Conservation (phyloP, 2,888 invertebrate species). For the Rhingia campestris region DNA sequence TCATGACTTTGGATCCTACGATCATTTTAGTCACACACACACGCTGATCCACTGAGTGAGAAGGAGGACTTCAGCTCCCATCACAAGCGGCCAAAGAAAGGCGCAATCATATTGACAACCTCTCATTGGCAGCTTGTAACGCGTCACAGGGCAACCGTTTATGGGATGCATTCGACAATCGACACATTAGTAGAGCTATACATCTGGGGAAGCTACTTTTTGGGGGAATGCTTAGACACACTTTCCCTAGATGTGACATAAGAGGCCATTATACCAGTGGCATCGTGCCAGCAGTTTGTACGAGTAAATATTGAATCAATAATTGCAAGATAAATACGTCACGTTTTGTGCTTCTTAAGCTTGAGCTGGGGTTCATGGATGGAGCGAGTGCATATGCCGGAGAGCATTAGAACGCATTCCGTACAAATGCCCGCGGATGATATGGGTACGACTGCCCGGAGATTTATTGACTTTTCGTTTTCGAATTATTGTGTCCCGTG, state of each 20-base stretch:
- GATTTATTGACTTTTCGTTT: slow-evolving; percentile 45
- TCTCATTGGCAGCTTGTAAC: slow-evolving; percentile 8
- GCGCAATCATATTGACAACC: slow-evolving; percentile 21
- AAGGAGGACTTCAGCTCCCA: background rate
- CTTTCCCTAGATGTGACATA: slow-evolving; percentile 27
- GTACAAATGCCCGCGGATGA: slow-evolving; percentile 7
- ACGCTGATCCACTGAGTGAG: background rate
- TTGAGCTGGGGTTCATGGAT: background rate
- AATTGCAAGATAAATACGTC: slow-evolving; percentile 75
- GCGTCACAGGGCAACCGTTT: slow-evolving; percentile 19
- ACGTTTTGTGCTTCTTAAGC: slow-evolving; percentile 65
- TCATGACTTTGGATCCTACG: slow-evolving; percentile 49
- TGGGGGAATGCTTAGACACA: background rate
- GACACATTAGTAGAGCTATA: slow-evolving; percentile 10
- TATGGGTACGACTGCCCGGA: background rate
- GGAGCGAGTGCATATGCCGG: background rate
- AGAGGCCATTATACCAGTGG: background rate
- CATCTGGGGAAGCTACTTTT: background rate
- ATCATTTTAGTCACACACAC: slow-evolving; percentile 44
- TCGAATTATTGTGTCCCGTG: slow-evolving; percentile 19
- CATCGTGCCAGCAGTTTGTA: slow-evolving; percentile 19
- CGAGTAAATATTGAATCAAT: slow-evolving; percentile 65
- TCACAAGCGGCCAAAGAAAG: background rate
- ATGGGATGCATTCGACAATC: slow-evolving; percentile 9
- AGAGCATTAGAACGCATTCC: slow-evolving; percentile 26